These are phyloP conservation scores for Drosophila sp. DNA, from an alignment of 1,140 invertebrate genomes.

Conservation along the genomic window DNA sequence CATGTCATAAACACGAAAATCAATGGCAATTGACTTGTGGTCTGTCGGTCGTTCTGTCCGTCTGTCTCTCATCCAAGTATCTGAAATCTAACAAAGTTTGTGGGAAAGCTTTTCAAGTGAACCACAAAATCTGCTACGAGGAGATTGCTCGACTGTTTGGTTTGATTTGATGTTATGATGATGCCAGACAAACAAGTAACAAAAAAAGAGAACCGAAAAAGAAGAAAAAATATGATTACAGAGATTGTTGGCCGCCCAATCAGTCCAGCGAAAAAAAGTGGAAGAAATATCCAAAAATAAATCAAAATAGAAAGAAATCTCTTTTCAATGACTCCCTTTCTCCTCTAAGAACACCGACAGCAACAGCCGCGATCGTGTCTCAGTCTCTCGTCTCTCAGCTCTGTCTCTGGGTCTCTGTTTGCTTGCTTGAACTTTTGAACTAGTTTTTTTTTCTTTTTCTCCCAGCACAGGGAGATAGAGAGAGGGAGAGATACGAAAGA, in stretches of 20 bases:
- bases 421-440: conserved; percentile 77
- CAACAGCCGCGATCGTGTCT: conserved; percentile 41
- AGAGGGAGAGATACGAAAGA: not conserved
- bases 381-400: not conserved
- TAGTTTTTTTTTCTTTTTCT: conserved; percentile 49
- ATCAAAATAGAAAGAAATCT: conserved; percentile 13
- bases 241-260: conserved; percentile 9
- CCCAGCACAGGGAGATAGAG: not conserved
- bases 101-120: conserved; percentile 49
- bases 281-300: conserved; percentile 16
- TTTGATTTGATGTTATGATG: conserved; percentile 9
- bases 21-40: conserved; percentile 54
- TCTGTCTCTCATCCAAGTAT: not conserved
- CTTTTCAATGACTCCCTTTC: conserved; percentile 55
- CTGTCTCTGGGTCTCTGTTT: conserved; percentile 25
- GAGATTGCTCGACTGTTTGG: conserved; percentile 5
- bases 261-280: not conserved
- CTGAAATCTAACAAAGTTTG: conserved; percentile 26
- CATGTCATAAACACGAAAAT: conserved; percentile 47
- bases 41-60: conserved; percentile 14
- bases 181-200: not conserved
- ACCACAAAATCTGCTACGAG: conserved; percentile 28
- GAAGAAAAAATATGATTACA: conserved; percentile 11
- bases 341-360: conserved; percentile 25
- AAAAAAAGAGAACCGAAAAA: not conserved